Base-by-base conservation (phyloP, 2,888 invertebrate genomes). In the Serripes groenlandicus region DNA sequence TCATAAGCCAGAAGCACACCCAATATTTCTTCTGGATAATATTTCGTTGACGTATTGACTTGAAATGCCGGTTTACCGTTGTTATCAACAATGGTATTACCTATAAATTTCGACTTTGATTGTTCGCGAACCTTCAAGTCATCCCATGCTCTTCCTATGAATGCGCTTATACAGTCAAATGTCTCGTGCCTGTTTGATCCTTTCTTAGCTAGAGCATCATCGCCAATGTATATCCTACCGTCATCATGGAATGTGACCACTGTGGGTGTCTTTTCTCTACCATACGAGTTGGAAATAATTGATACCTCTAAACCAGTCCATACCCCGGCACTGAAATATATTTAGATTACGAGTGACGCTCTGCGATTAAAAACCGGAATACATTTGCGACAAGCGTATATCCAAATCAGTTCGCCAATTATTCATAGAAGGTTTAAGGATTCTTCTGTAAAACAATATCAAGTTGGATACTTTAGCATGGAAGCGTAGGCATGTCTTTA, bases 311-410 rank as follows among this genome's bases (percentile, higher is more conserved):
- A 23, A 18, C 42, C 37, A 2, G 35, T 68, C 35, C 37, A 68
- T 4, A 68, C 66, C n/a, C 32, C 66, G 7, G 42, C 42, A 23
- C 66, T 68, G 58, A n/a, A 58, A 58, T n/a, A n/a, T n/a, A n/a
- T n/a, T n/a, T n/a, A n/a, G n/a, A n/a, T n/a, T n/a, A n/a, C n/a
- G n/a, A n/a, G n/a, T n/a, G n/a, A n/a, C n/a, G n/a, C n/a, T n/a
- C n/a, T n/a, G n/a, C n/a, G n/a, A n/a, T n/a, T n/a, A n/a, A n/a
- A n/a, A n/a, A n/a, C n/a, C n/a, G n/a, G n/a, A n/a, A n/a, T n/a
- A n/a, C n/a, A n/a, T n/a, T n/a, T n/a, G n/a, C n/a, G n/a, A n/a
- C n/a, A n/a, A n/a, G n/a, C n/a, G n/a, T n/a, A n/a, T n/a, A n/a
- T n/a, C n/a, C n/a, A n/a, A n/a, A n/a, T n/a, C n/a, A n/a, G n/a